These are phyloP conservation scores for Barbus barbus DNA, from an alignment of 2,113 vertebrate species.

Conservation along the genomic window DNA sequence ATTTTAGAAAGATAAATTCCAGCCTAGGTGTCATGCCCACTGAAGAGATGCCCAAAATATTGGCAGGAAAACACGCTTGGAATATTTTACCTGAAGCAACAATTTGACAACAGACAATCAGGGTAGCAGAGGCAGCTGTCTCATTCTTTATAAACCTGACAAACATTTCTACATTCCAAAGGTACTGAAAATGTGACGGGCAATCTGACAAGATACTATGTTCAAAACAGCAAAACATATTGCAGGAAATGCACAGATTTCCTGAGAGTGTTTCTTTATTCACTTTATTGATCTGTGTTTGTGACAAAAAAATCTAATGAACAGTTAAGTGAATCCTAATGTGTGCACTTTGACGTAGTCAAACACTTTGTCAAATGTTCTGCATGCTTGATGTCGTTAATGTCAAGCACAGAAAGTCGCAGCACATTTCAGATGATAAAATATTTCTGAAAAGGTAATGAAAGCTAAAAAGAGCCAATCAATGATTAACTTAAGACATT, in stretches of 20 bases:
- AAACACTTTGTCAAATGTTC: too few species aligned
- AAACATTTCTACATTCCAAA: background rate
- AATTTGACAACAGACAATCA: background rate
- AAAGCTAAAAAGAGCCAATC: background rate
- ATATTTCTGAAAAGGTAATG: background rate
- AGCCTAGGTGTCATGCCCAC: background rate
- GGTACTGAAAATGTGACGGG: background rate
- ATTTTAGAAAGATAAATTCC: too few species aligned
- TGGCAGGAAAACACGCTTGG: background rate
- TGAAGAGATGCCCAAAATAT: background rate
- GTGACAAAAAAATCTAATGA: background rate
- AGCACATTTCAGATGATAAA: background rate
- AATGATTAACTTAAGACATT: constrained; percentile 26
- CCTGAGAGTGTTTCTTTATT: background rate
- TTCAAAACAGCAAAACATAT: background rate
- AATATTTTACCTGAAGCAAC: background rate
- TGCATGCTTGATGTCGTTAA: too few species aligned
- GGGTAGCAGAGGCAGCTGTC: background rate
- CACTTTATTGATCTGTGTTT: background rate
- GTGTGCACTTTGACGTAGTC: background rate
- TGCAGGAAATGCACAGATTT: background rate
- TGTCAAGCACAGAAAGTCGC: too few species aligned
- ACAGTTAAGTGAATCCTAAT: background rate
- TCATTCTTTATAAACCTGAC: background rate
- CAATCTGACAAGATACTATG: too few species aligned